Base-by-base conservation (phyloP, 2,888 invertebrate species). In the Coremacera marginata region DNA sequence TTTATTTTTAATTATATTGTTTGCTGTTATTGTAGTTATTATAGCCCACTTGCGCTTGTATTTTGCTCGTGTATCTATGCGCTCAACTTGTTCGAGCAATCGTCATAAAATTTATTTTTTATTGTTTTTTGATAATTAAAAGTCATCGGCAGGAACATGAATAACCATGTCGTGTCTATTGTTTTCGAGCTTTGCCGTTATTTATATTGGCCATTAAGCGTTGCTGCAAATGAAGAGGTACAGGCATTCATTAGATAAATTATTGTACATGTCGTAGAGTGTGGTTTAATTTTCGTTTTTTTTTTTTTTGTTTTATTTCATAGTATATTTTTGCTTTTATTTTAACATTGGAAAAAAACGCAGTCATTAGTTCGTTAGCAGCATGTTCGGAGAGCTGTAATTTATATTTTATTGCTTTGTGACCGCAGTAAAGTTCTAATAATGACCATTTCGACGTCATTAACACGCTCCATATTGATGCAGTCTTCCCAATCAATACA, bases 81-180 rank as follows among this genome's bases (percentile, higher is more conserved):
- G 60, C 27, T 19, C 25, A 9, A 22, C 67, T 44, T 67, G 44
- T 67, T 44, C 67, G 22, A 44, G 49, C 22, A 67, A 67, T 67
- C 49, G 67, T 55, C 57, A 55, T 31, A 19, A 55, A 70, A 70
- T 55, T 70, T 37, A 55, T 19, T 55, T 72, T 72, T 71, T 71
- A 71, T 71, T 11, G 71, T 34, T 57, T 60, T 62, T 16, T 22
- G 62, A 72, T 72, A 72, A 72, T 44, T 57, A 44, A 71, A 71
- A 11, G 31, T 31, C 25, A 52, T 34, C 34, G 9, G 22, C 57
- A 19, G 37, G 37, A 70, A 71, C 71, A 57, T 57, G 57, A 57
- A 37, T 57, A 34, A 57, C 22, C 57, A 37, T 57, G 71, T 71
- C 55, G 34, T 57, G 57, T 14, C 22, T 22, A 37, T 57, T 71